A percentile compares a stretch with the other conserved stretches of the same genome.
Evolutionary conservation across 2,888 invertebrate species (phyloP).

Genomic region (Formica aserva): DNA sequence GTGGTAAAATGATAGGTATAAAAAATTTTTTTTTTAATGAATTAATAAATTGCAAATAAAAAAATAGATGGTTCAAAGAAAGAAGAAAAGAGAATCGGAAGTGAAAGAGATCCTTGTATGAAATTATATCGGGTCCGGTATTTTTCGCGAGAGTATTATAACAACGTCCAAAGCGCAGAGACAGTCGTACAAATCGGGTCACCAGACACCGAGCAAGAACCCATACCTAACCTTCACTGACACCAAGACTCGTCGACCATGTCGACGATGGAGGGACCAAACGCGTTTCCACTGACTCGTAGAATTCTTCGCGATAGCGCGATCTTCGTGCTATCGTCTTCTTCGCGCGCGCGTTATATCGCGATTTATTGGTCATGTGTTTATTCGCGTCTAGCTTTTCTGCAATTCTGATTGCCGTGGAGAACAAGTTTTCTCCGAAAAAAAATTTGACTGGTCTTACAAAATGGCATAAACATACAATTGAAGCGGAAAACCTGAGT

Average conservation of each 20-base stretch:
- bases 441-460: not conserved
- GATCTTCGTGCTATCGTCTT: slow-evolving; percentile 21
- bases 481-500: not conserved
- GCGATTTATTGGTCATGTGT: slow-evolving; percentile 31
- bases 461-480: not conserved
- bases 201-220: slow-evolving; percentile 80
- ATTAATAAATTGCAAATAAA: not conserved
- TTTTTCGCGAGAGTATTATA: slow-evolving; percentile 41
- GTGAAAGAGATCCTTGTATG: not conserved
- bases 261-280: slow-evolving; percentile 36
- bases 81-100: not conserved
- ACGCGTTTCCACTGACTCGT: slow-evolving; percentile 45
- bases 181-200: slow-evolving; percentile 77
- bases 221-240: slow-evolving; percentile 66
- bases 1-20: too few species aligned
- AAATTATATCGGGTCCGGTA: not conserved
- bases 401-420: not conserved
- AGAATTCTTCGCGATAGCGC: slow-evolving; percentile 33
- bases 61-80: not conserved
- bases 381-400: not conserved
- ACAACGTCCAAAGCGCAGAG: slow-evolving; percentile 42
- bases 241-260: slow-evolving; percentile 54
- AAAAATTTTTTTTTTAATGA: not conserved
- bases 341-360: not conserved
- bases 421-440: not conserved